Percentiles rank a stretch among this genome's conserved stretches.
phyloP scores from a whole-genome alignment of 37 sponge, comb jelly and placozoan genomes.

The Ianthella basta region DNA sequence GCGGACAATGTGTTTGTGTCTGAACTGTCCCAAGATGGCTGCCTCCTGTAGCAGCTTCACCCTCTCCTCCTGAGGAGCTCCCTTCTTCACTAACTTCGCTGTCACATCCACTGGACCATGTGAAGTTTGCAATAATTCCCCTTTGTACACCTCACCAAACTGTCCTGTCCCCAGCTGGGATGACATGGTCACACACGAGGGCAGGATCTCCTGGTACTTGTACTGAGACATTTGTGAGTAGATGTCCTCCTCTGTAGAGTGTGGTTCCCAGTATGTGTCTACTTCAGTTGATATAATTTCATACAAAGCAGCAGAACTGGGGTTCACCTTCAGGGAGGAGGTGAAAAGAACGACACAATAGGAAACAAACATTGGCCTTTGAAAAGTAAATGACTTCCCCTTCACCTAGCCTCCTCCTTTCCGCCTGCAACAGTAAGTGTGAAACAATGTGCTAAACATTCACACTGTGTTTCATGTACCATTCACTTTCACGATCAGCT shows the following conservation, averaged over 20 bases:
- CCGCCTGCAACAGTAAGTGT: no score
- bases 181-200: not conserved
- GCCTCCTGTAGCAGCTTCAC: slow-evolving; percentile 33
- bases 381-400: no score
- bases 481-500: no score
- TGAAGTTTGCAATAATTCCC: not conserved
- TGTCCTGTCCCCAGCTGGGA: not conserved
- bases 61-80: not conserved
- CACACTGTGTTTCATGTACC: no score
- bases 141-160: slow-evolving; percentile 23
- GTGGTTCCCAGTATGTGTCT: slow-evolving; percentile 6
- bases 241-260: not conserved
- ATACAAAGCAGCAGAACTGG: no score
- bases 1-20: not conserved
- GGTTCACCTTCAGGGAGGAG: no score
- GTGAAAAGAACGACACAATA: no score
- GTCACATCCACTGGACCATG: not conserved
- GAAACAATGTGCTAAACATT: no score
- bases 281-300: no score
- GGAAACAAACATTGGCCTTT: no score
- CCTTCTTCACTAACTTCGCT: slow-evolving; percentile 1
- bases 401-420: no score
- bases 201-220: not conserved
- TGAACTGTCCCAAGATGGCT: slow-evolving; percentile 19
- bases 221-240: not conserved